Evolutionary conservation across 2,113 vertebrate genomes (phyloP), one percentile per base, ranked within the genome.

Genomic region (Hemicordylus capensis): DNA sequence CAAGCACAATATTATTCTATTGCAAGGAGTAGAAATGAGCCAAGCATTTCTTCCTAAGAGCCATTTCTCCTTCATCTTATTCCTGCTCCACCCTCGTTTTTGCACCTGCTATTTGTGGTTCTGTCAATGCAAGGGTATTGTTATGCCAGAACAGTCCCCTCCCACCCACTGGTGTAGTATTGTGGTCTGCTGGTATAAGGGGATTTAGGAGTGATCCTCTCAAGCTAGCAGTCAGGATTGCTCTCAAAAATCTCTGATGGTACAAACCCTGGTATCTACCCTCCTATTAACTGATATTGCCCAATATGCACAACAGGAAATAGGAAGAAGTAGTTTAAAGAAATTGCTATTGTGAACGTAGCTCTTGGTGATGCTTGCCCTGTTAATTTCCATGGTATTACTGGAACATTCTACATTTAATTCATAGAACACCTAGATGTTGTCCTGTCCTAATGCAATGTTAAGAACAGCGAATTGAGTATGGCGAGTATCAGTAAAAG

Each of bases 391-490:
- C 42, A 4, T 73, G 48, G 12, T 64, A n/a, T 42, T 80, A 1
- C 0, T 51, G 42, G n/a, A 48, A 77, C 82, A 83, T 14, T 44
- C 6, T 70, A 61, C 92, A 89, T 87, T 74, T 46, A 28, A 84
- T 6, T 79, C 3, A 82, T 12, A 88, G 86, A 72, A 76, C 1
- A 20, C 80, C 44, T 72, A 72, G n/a, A 15, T 46, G 56, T 76
- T 78, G 87, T 78, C 10, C 31, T 0, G 19, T 79, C 3, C 24
- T 66, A 61, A 76, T 70, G 17, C 74, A 72, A 89, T 69, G 84
- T 89, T 79, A 56, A 7, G 74, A 80, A 0, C 31, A 4, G 26
- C 66, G 3, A 76, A 37, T 76, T 63, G 54, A 81, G 42, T 28
- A n/a, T 59, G 42, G 1, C 17, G 88, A 91, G 74, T 37, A 34